phyloP scores from a whole-genome alignment of 2,797 vertebrate genomes.

The Leptatherina wallacei region DNA sequence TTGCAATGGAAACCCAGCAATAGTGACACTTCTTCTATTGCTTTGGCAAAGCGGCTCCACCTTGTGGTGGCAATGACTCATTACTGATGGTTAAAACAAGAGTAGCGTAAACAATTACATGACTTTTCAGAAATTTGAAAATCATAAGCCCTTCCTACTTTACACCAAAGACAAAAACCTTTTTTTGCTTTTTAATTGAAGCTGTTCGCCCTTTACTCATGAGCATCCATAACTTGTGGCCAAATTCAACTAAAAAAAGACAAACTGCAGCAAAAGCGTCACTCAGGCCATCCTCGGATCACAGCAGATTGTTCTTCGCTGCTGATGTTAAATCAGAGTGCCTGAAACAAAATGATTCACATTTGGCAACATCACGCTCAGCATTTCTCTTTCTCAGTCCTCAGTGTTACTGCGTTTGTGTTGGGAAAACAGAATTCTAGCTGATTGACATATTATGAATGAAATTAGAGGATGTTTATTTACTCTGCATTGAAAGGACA shows the following conservation, averaged over 20 bases:
- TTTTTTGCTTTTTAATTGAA: too few relatives aligned
- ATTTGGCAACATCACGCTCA: neutral
- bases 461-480: neutral
- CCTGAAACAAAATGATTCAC: constrained; percentile 31
- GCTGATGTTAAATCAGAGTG: constrained; percentile 34
- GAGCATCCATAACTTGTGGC: neutral
- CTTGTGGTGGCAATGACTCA: too few relatives aligned
- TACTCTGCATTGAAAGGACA: neutral
- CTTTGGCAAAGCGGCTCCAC: too few relatives aligned
- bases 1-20: too few relatives aligned
- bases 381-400: neutral
- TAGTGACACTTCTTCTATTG: too few relatives aligned
- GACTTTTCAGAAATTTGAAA: too few relatives aligned
- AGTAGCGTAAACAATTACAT: too few relatives aligned
- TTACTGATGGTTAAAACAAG: too few relatives aligned
- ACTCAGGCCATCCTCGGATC: neutral
- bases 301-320: constrained; percentile 45
- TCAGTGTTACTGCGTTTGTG: neutral
- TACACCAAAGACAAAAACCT: too few relatives aligned
- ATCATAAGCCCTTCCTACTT: too few relatives aligned
- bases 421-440: constrained; percentile 6
- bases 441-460: neutral
- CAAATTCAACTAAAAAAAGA: neutral
- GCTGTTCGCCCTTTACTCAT: neutral
- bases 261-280: neutral